Conservation (phyloP, 2,797 vertebrate genomes). For the Nannoperca obscura region DNA sequence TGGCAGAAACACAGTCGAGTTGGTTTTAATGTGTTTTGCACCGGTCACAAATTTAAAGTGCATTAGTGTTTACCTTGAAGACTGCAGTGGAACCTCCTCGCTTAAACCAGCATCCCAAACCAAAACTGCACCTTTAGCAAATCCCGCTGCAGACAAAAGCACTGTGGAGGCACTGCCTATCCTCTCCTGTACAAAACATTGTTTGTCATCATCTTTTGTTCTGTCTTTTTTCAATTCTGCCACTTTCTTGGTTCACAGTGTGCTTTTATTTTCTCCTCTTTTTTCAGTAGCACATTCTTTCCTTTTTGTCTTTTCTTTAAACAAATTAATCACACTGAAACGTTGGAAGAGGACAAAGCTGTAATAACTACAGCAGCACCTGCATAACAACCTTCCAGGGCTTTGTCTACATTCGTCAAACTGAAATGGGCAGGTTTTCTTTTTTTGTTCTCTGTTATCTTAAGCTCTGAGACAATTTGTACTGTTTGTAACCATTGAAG, state of each 20-base stretch:
- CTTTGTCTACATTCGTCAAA: constrained; percentile 6
- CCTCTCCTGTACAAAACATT: constrained; percentile 17
- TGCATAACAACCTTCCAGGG: background rate
- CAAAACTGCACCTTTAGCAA: constrained; percentile 53
- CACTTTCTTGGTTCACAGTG: background rate
- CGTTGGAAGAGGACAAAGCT: background rate
- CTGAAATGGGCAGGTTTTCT: background rate
- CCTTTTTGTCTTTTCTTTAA: background rate
- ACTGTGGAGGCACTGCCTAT: background rate
- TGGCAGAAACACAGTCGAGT: constrained; percentile 11
- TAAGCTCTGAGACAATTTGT: background rate
- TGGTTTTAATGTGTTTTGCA: constrained; percentile 37
- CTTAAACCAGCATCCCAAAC: constrained; percentile 28
- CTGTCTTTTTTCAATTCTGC: constrained; percentile 1
- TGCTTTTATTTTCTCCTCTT: background rate
- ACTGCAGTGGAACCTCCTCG: constrained; percentile 37
- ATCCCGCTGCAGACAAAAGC: constrained; percentile 40
- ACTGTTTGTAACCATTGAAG: background rate
- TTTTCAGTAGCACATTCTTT: background rate
- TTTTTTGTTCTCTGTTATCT: background rate
- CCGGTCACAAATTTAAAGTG: constrained; percentile 29
- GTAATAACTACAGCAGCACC: background rate
- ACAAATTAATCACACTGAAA: background rate
- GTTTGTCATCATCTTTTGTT: constrained; percentile 33
- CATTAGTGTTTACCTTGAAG: constrained; percentile 40